Evolutionary conservation across 2,113 vertebrate species (phyloP), one percentile per base, ranked within the genome.

Genomic region (Festucalex cinctus): DNA sequence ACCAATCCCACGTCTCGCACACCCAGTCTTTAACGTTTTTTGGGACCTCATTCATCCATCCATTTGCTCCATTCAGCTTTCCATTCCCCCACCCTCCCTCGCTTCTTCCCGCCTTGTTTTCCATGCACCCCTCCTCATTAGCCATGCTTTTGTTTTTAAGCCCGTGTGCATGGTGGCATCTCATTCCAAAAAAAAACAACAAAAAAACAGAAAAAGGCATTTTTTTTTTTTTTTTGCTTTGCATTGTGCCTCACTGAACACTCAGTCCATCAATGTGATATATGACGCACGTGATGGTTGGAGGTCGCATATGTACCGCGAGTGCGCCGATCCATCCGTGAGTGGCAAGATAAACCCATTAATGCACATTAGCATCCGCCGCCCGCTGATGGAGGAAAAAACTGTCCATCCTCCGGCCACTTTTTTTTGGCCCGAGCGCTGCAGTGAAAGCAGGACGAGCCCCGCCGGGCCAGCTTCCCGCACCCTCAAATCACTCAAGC

Each of bases 381-480:
- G 62, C 56, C 24, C 48, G 63, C 53, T 71, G 48, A 53, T 37
- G 19, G 53, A 28, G 20, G 32, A 72, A 46, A 72, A 46, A 22
- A 51, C 12, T 28, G 41, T 63, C 19, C 14, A 57, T 57, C 54
- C 54, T 28, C 24, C 6, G 7, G 54, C 54, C 28, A 57, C 54
- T 57, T 57, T 46, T n/a, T 32, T 57, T 57, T 16, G 51, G 51
- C 51, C 70, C 37, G 63, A 68, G 54, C 64, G 75, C 60, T 86
- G 90, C 86, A 85, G 87, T 80, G 77, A 84, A 86, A 88, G 79
- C 64, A 87, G 83, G 82, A 87, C 75, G 28, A 88, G 77, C 76
- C 84, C 73, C 70, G 68, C 81, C 67, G 82, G 80, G 85, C 80
- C 63, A 71, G 51, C 51, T 54, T 65, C 74, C 75, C 66, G 68